phyloP scores from a whole-genome alignment of 2,113 vertebrate genomes.

The Struthidea cinerea region DNA sequence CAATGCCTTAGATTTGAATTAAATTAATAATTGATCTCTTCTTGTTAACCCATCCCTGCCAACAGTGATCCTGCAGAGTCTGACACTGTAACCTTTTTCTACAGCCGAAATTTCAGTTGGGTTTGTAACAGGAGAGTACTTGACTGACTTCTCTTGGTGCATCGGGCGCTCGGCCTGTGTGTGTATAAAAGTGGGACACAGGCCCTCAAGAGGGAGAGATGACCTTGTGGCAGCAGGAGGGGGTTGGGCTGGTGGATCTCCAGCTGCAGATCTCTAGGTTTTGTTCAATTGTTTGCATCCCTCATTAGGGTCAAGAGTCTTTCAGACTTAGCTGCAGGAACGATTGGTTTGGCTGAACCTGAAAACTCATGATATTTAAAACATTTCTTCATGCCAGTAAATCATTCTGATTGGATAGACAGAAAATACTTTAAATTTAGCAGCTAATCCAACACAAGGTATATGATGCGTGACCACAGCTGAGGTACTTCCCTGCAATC shows the following conservation, averaged over 20 bases:
- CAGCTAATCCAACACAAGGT: neutral
- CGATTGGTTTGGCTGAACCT: neutral
- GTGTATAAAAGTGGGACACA: neutral
- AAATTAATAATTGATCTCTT: neutral
- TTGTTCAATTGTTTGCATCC: neutral
- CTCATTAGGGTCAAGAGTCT: neutral
- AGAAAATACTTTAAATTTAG: neutral
- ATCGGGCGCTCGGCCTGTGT: neutral
- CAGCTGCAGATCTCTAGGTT: neutral
- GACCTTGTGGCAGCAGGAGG: neutral
- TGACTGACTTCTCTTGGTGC: neutral
- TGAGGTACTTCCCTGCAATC: neutral
- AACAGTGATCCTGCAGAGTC: neutral
- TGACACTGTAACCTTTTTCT: neutral
- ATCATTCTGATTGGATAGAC: neutral
- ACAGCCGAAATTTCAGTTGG: neutral
- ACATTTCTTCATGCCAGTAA: neutral
- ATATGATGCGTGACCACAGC: neutral
- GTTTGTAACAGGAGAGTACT: neutral
- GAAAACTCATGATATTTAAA: neutral
- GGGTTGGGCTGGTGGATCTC: neutral
- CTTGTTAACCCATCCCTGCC: neutral
- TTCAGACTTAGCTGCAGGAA: neutral
- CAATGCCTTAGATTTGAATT: neutral
- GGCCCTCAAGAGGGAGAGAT: neutral